Conservation (phyloP, 1,140 invertebrate genomes). For the Episyrphus balteatus region DNA sequence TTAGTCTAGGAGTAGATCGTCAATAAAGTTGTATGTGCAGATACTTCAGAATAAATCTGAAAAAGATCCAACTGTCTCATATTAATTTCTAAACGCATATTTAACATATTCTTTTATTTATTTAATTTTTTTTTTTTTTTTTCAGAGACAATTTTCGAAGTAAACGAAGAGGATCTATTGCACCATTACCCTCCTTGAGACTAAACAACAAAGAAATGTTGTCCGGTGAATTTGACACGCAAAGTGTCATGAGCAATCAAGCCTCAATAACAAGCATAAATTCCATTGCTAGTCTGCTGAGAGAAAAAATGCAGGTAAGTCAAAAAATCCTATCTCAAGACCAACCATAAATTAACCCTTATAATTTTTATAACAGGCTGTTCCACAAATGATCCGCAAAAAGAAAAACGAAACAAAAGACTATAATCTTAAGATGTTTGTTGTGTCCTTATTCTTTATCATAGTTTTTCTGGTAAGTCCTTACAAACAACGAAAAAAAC, state of each 20-base stretch:
- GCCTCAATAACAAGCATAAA: constrained; percentile 69
- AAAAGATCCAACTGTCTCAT: too few species aligned
- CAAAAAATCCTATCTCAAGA: background rate
- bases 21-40: too few species aligned
- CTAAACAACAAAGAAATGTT: constrained; percentile 35
- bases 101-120: too few species aligned
- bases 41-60: too few species aligned
- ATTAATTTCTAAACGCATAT: too few species aligned
- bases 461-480: constrained; percentile 54
- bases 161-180: constrained; percentile 29
- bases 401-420: constrained; percentile 52
- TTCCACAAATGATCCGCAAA: constrained; percentile 44
- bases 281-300: constrained; percentile 66
- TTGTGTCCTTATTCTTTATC: constrained; percentile 64
- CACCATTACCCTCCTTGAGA: constrained; percentile 28
- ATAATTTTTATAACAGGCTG: constrained; percentile 25
- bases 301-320: constrained; percentile 66
- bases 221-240: constrained; percentile 32
- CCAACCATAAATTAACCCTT: too few species aligned
- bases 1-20: too few species aligned
- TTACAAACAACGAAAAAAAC: background rate
- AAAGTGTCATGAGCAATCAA: constrained; percentile 34
- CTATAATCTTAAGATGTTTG: constrained; percentile 68
- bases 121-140: too few species aligned
- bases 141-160: constrained; percentile 30